Conservation (phyloP, 2,888 invertebrate genomes). For the Cataglyphis altisquamis region DNA sequence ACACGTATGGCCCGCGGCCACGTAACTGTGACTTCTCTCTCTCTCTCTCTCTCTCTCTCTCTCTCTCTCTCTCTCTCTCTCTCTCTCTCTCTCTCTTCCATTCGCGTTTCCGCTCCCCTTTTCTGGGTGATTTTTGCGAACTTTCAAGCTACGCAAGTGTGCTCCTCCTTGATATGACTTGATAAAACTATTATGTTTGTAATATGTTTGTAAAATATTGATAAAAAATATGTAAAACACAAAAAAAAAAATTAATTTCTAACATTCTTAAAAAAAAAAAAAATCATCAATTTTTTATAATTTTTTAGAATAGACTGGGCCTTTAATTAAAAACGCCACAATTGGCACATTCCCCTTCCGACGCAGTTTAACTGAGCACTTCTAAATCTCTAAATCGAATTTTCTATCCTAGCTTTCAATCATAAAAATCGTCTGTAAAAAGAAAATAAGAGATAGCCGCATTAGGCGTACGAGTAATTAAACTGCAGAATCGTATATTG, state of each 20-base stretch:
- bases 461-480: conserved; percentile 35
- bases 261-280: too few species aligned
- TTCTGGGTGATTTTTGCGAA: conserved; percentile 54
- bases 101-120: conserved; percentile 70
- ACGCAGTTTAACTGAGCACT: not conserved
- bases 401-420: not conserved
- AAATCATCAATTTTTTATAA: too few species aligned
- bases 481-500: conserved; percentile 9
- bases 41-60: conserved; percentile 69
- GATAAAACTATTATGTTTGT: not conserved
- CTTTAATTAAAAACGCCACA: too few species aligned
- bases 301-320: too few species aligned
- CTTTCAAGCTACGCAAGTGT: conserved; percentile 7
- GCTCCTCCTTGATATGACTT: conserved; percentile 24
- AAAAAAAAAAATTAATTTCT: too few species aligned
- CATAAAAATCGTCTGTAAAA: not conserved
- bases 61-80: conserved; percentile 67
- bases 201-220: too few species aligned
- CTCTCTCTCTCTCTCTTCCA: conserved; percentile 65
- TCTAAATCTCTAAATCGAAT: not conserved
- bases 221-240: too few species aligned
- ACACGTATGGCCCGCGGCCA: conserved; percentile 75
- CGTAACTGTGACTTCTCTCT: conserved; percentile 73
- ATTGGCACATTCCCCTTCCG: not conserved
- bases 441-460: not conserved